A percentile compares a stretch with the other conserved stretches of the same genome.
phyloP scores from a whole-genome alignment of 2,797 vertebrate species.

The Sebastes diploproa region DNA sequence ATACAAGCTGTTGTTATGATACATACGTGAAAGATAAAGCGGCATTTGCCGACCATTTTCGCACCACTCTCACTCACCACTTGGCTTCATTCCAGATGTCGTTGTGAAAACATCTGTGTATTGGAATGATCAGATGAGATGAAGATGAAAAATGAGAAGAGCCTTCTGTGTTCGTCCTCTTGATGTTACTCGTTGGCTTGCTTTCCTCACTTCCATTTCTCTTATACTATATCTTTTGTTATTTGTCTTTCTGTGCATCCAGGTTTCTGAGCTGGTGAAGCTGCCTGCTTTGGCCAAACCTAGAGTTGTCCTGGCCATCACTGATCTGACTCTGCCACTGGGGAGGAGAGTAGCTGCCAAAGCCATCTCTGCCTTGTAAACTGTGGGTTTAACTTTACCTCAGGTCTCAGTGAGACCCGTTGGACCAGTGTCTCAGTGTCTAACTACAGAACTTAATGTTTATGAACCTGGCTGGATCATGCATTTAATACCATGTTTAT shows the following conservation, averaged over 20 bases:
- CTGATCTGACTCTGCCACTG: constrained; percentile 92
- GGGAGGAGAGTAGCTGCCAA: constrained; percentile 96
- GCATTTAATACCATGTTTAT: background rate
- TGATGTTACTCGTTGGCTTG: too few relatives aligned
- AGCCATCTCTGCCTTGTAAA: constrained; percentile 91
- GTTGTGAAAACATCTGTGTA: too few relatives aligned
- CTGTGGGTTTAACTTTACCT: background rate
- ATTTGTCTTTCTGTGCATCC: constrained; percentile 8
- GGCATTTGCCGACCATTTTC: too few relatives aligned
- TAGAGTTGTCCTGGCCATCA: constrained; percentile 93
- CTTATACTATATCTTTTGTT: too few relatives aligned
- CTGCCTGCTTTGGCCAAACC: constrained; percentile 94
- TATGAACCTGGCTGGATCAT: background rate
- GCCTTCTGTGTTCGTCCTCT: too few relatives aligned
- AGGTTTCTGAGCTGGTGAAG: constrained; percentile 97
- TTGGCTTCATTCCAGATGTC: too few relatives aligned
- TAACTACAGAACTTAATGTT: background rate
- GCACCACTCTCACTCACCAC: too few relatives aligned
- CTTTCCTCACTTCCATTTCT: too few relatives aligned
- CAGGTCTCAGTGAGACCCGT: background rate
- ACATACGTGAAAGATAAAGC: too few relatives aligned
- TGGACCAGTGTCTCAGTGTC: background rate
- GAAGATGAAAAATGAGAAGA: too few relatives aligned
- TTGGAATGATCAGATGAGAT: too few relatives aligned
- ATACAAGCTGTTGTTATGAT: too few relatives aligned